A percentile compares a stretch with the other conserved stretches of the same genome.
phyloP scores from a whole-genome alignment of 2,888 invertebrate genomes.

The Diplolepis rosae region DNA sequence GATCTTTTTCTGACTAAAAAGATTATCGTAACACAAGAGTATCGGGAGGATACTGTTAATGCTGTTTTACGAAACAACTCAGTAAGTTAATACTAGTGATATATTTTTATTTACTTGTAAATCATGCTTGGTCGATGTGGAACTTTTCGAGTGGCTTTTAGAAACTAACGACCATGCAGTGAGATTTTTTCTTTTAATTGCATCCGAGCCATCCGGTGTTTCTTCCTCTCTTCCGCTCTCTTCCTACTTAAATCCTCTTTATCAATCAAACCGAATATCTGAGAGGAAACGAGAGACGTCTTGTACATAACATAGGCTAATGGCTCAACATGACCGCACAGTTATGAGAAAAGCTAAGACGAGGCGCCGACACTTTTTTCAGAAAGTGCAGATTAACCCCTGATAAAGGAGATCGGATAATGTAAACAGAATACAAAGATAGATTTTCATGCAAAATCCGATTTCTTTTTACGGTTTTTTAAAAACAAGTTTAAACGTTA shows the following conservation, averaged over 20 bases:
- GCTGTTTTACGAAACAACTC: not conserved
- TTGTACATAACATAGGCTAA: slow-evolving; percentile 3
- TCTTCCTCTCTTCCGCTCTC: not conserved
- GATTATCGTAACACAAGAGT: not conserved
- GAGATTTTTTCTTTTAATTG: not conserved
- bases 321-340: not conserved
- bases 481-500: not conserved
- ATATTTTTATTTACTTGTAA: not conserved
- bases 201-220: not conserved
- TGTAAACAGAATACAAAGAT: not conserved
- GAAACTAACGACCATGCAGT: not conserved
- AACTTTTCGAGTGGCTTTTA: not conserved
- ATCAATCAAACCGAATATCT: not conserved
- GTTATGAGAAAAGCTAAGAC: not conserved
- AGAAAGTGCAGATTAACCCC: not conserved
- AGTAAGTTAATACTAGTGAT: not conserved
- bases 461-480: not conserved
- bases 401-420: not conserved
- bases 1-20: not conserved
- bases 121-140: not conserved
- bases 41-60: not conserved
- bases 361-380: not conserved
- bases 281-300: not conserved
- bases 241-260: not conserved
- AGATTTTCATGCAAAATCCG: not conserved